These are phyloP conservation scores for Cariama cristata DNA, from an alignment of 2,113 vertebrate genomes.

Conservation along the genomic window DNA sequence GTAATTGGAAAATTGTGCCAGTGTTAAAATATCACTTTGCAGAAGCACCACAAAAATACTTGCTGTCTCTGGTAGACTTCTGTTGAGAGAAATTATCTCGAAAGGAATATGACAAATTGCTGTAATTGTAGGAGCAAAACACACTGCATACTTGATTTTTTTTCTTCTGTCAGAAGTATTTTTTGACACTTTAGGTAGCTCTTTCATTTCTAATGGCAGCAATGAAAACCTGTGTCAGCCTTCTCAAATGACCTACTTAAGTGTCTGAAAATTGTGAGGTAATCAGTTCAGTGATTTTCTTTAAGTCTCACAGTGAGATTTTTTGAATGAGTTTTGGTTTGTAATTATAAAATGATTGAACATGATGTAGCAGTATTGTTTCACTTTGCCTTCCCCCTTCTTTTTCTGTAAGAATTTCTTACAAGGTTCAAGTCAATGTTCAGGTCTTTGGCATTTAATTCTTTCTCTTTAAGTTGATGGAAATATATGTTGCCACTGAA, in stretches of 20 bases:
- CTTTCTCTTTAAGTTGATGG: neutral
- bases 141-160: neutral
- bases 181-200: neutral
- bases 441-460: neutral
- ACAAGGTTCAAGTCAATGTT: neutral
- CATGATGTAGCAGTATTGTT: neutral
- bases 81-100: neutral
- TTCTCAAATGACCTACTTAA: neutral
- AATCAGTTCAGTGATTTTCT: neutral
- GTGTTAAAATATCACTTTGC: neutral
- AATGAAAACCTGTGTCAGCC: neutral
- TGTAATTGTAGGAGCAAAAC: neutral
- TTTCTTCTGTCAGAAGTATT: neutral
- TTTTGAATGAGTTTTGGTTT: neutral
- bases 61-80: neutral
- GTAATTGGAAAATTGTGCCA: neutral
- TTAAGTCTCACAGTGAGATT: neutral
- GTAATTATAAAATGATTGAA: neutral
- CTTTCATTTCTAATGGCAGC: neutral
- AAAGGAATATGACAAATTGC: neutral
- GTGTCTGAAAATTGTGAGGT: neutral
- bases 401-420: neutral
- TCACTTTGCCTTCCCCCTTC: neutral
- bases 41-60: neutral
- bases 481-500: neutral